Percentiles rank a stretch among this genome's conserved stretches.
phyloP scores from a whole-genome alignment of 37 sponge, comb jelly and placozoan species.

The Dysidea cf. avara region DNA sequence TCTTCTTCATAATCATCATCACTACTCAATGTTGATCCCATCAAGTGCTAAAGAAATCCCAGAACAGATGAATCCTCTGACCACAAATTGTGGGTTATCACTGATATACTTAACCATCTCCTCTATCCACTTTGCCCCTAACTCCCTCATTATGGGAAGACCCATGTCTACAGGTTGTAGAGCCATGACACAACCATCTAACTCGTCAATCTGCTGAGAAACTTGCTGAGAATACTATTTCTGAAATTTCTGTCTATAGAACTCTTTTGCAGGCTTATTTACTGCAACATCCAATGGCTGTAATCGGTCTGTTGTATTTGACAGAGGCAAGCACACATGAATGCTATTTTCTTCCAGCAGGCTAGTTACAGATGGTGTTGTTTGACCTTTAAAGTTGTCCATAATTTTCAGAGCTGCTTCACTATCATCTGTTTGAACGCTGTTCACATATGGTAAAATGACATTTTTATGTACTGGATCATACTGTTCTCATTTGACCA shows the following conservation, averaged over 20 bases:
- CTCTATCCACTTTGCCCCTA: too few species aligned
- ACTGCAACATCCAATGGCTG: too few species aligned
- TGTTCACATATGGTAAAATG: slow-evolving; percentile 43
- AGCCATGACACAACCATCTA: too few species aligned
- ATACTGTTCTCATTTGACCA: slow-evolving; percentile 55
- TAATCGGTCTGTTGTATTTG: slow-evolving; percentile 45
- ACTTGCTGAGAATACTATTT: slow-evolving; percentile 57
- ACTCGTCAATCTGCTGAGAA: slow-evolving; percentile 20
- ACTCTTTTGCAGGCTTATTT: too few species aligned
- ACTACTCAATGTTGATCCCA: too few species aligned
- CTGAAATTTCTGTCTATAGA: slow-evolving; percentile 48
- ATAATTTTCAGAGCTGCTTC: slow-evolving; percentile 33
- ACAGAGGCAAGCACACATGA: slow-evolving; percentile 35
- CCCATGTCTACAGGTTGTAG: slow-evolving; percentile 19
- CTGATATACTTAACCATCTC: too few species aligned
- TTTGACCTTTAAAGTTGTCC: slow-evolving; percentile 31
- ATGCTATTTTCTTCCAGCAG: slow-evolving; percentile 57
- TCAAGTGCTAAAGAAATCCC: too few species aligned
- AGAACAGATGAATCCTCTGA: too few species aligned
- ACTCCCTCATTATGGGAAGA: slow-evolving; percentile 6
- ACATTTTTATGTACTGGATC: slow-evolving; percentile 52
- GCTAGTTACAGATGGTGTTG: neutral
- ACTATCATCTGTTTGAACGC: neutral
- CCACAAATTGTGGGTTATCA: too few species aligned
- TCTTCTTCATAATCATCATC: too few species aligned